phyloP scores from a whole-genome alignment of 1,140 invertebrate genomes.

The Cryptotermes secundus region DNA sequence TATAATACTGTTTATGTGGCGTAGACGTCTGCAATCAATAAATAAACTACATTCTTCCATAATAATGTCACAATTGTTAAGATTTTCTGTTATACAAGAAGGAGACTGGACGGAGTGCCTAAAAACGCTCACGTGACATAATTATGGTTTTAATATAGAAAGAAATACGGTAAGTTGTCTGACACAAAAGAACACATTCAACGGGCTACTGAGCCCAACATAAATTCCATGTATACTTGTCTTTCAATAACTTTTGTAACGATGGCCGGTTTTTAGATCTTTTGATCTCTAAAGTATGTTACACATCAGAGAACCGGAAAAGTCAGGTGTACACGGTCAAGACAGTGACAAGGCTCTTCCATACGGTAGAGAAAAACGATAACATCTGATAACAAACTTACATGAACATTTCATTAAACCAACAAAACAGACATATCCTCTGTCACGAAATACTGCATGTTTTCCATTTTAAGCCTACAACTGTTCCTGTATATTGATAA shows the following conservation, averaged over 20 bases:
- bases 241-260: neutral
- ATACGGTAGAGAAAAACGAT: neutral
- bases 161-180: neutral
- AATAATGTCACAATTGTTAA: neutral
- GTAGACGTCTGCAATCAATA: neutral
- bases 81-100: no score
- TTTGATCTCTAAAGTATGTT: neutral
- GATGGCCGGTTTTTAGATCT: neutral
- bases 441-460: neutral
- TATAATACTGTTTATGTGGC: neutral
- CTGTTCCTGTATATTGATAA: neutral
- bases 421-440: neutral
- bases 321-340: neutral
- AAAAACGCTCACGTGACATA: neutral
- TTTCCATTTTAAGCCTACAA: neutral
- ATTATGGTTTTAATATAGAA: neutral
- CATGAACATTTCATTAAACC: neutral
- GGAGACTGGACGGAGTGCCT: neutral
- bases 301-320: neutral
- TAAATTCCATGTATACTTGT: neutral
- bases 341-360: neutral
- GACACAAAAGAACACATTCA: neutral
- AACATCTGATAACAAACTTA: neutral
- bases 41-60: neutral
- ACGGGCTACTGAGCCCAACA: neutral